Base-by-base conservation (phyloP, 1,140 invertebrate species). In the Atta texana region DNA sequence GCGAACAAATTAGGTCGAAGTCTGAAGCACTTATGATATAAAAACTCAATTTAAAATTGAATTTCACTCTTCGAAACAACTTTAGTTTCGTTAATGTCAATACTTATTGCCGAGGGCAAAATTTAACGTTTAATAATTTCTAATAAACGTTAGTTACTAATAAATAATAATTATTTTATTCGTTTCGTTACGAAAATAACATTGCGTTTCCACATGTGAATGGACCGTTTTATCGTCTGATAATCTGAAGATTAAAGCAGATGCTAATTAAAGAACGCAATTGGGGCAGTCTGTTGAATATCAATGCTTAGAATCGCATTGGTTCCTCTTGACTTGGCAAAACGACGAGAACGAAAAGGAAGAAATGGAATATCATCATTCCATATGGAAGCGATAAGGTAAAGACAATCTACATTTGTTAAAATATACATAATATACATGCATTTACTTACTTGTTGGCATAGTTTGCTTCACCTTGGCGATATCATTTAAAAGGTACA, bases 391-490 rank as follows among this genome's bases (percentile, higher is more conserved):
- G n/a, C 57, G 2, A 71, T 16, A 28, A 57, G 12, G 24, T 64
- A 34, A 63, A 77, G n/a, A 12, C 18, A 68, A 88, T 64, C 68
- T 51, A 49, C 66, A 68, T 81, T 71, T 66, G 59, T 63, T 31
- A 74, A 77, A 76, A 77, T 34, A 77, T 34, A 76, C 24, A 55
- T 44, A 14, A 3, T 21, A 51, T 57, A 74, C 44, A 24, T 61
- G 55, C 5, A 59, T 87, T 21, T 85, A 90, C 89, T 90, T 87
- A 90, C 89, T 87, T 34, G 74, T 76, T 55, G 59, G 63, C 89
- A 90, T 90, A 84, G 88, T 76, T 75, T 18, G 68, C 78, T 75
- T 72, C 87, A 64, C 63, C 74, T 74, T 71, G 87, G 64, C 74
- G 21, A 59, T 85, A 75, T 66, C 64, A 82, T 77, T 82, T 49